Evolutionary conservation across 2,113 vertebrate genomes (phyloP).

Genomic region (Thalassarche chlororhynchos): DNA sequence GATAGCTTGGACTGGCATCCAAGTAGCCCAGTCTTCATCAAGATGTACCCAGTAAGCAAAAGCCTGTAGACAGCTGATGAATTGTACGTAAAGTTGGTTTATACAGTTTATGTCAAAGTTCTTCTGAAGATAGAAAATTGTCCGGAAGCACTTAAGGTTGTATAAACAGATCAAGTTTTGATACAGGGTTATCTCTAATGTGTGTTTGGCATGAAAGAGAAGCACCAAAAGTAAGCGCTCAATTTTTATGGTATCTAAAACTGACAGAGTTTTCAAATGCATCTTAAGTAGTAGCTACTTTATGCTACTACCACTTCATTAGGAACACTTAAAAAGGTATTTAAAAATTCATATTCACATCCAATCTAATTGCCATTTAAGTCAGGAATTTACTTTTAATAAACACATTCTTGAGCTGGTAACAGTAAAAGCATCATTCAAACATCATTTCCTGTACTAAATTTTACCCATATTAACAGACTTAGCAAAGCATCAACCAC

Average conservation of each 20-base stretch:
- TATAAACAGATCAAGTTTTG: neutral
- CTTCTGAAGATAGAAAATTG: neutral
- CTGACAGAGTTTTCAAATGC: neutral
- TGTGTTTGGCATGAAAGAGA: neutral
- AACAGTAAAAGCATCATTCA: constrained; percentile 63
- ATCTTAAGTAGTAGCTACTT: constrained; percentile 3
- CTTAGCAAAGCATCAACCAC: constrained; percentile 81
- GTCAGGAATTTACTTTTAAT: constrained; percentile 69
- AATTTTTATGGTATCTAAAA: neutral
- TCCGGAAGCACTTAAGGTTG: neutral
- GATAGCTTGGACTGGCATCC: neutral
- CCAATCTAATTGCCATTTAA: constrained; percentile 12
- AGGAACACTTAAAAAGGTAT: neutral
- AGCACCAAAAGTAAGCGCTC: neutral
- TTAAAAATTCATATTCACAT: constrained; percentile 44
- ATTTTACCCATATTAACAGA: constrained; percentile 72
- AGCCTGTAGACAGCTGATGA: neutral
- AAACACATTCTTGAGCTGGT: constrained; percentile 62
- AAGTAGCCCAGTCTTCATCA: neutral
- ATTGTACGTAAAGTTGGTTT: neutral
- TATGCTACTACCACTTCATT: neutral
- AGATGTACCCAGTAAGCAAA: neutral
- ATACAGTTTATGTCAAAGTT: neutral
- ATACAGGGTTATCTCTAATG: neutral
- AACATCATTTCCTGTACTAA: constrained; percentile 72